A percentile compares a stretch with the other conserved stretches of the same genome.
These are phyloP conservation scores for Oryctes rhinoceros DNA, from an alignment of 1,140 invertebrate species.

Conservation along the genomic window DNA sequence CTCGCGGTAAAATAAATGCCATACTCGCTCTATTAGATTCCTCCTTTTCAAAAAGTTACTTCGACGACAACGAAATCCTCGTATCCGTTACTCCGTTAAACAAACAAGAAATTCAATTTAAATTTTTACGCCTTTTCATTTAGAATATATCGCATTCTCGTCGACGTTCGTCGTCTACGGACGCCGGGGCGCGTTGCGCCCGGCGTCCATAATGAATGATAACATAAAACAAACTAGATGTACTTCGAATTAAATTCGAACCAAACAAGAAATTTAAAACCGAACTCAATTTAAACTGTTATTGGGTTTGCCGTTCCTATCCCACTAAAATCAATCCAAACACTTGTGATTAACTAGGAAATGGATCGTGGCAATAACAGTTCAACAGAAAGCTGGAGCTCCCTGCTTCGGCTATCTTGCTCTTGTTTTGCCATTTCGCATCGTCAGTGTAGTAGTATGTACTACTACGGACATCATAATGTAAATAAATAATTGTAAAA, in stretches of 20 bases:
- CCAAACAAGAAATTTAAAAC: constrained; percentile 46
- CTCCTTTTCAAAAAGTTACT: neutral
- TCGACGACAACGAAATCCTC: neutral
- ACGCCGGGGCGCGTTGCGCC: constrained; percentile 9
- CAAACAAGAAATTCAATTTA: constrained; percentile 39
- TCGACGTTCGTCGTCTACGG: neutral
- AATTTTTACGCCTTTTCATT: constrained; percentile 39
- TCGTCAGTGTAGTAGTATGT: neutral
- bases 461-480: neutral
- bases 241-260: constrained; percentile 42
- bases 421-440: constrained; percentile 33
- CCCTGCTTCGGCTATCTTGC: constrained; percentile 29
- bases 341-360: constrained; percentile 45
- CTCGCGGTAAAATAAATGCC: no score
- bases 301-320: constrained; percentile 44
- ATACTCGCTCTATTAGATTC: neutral
- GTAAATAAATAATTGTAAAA: neutral
- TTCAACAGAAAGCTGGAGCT: constrained; percentile 30
- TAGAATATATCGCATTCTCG: neutral
- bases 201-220: constrained; percentile 35
- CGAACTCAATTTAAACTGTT: constrained; percentile 45
- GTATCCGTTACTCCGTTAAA: constrained; percentile 8
- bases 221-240: constrained; percentile 41
- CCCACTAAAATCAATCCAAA: constrained; percentile 45
- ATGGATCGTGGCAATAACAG: constrained; percentile 45